A percentile compares a stretch with the other conserved stretches of the same genome.
These are phyloP conservation scores for Drosophila ironensis DNA, from an alignment of 1,140 invertebrate species.

Conservation along the genomic window DNA sequence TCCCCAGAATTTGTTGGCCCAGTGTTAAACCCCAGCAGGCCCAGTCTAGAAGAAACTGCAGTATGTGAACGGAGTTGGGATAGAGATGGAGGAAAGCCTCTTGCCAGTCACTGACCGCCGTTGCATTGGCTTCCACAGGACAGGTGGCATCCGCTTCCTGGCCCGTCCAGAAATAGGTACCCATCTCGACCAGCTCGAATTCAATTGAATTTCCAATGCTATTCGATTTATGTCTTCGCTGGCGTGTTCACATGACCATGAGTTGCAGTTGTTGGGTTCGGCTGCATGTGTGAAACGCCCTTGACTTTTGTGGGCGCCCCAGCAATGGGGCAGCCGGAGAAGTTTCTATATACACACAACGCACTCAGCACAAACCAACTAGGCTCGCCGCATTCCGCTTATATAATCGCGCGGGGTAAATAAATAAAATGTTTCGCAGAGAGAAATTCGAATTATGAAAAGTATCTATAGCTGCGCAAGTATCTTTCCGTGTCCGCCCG, in stretches of 20 bases:
- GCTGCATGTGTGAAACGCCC: constrained; percentile 23
- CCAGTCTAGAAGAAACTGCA: constrained; percentile 10
- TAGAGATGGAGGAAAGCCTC: constrained; percentile 22
- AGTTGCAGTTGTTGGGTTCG: constrained; percentile 34
- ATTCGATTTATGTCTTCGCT: constrained; percentile 32
- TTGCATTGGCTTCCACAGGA: constrained; percentile 57
- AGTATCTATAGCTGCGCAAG: constrained; percentile 52
- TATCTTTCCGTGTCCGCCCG: constrained; percentile 45
- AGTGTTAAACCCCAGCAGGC: neutral
- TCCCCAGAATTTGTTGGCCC: constrained; percentile 11
- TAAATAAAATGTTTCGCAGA: constrained; percentile 65
- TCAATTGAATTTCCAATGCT: constrained; percentile 39
- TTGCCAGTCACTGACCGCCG: constrained; percentile 5
- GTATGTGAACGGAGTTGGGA: constrained; percentile 14
- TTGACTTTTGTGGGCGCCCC: constrained; percentile 67
- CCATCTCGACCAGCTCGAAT: constrained; percentile 36
- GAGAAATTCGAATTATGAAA: constrained; percentile 71
- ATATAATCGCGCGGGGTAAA: constrained; percentile 69
- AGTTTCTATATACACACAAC: too few species aligned
- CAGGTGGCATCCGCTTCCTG: constrained; percentile 29
- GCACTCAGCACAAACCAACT: constrained; percentile 20
- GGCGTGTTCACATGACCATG: constrained; percentile 54
- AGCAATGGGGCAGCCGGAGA: constrained; percentile 25
- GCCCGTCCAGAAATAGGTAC: constrained; percentile 13
- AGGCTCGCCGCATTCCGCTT: constrained; percentile 35